Evolutionary conservation across 2,113 vertebrate genomes (phyloP).

Genomic region (Kobus ellipsiprymnus): DNA sequence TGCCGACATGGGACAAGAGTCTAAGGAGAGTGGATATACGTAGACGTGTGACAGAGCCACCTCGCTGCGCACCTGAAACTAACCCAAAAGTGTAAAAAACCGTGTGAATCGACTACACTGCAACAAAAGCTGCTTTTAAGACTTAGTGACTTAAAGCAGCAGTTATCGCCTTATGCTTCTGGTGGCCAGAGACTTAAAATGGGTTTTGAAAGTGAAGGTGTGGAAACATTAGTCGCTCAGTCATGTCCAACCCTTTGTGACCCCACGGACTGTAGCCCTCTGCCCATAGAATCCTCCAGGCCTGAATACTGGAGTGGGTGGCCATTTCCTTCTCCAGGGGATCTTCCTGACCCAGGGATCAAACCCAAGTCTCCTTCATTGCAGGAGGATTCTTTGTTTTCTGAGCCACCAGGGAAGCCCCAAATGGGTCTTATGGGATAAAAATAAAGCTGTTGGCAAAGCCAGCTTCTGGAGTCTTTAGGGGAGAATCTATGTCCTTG

Average conservation of each 20-base stretch:
- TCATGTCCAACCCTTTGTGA: neutral
- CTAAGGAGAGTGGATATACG: neutral
- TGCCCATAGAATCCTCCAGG: neutral
- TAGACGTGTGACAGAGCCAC: neutral
- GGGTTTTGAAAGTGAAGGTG: neutral
- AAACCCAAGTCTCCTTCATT: neutral
- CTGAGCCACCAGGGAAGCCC: neutral
- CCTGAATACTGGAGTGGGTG: neutral
- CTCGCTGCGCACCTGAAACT: neutral
- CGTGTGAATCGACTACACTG: neutral
- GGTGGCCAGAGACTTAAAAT: neutral
- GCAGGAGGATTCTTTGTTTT: neutral
- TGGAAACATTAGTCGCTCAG: neutral
- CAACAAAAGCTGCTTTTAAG: neutral
- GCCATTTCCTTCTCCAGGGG: neutral
- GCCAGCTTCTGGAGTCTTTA: neutral
- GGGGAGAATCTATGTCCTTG: neutral
- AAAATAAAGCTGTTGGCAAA: neutral
- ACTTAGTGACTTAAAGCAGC: neutral
- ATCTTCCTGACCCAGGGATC: neutral
- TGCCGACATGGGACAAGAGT: neutral
- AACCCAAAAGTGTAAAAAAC: rapidly evolving
- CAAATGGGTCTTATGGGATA: neutral
- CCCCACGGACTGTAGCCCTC: neutral
- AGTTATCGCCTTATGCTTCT: neutral